These are phyloP conservation scores for Mustela nigripes DNA, from an alignment of 2,113 vertebrate genomes.

Conservation along the genomic window DNA sequence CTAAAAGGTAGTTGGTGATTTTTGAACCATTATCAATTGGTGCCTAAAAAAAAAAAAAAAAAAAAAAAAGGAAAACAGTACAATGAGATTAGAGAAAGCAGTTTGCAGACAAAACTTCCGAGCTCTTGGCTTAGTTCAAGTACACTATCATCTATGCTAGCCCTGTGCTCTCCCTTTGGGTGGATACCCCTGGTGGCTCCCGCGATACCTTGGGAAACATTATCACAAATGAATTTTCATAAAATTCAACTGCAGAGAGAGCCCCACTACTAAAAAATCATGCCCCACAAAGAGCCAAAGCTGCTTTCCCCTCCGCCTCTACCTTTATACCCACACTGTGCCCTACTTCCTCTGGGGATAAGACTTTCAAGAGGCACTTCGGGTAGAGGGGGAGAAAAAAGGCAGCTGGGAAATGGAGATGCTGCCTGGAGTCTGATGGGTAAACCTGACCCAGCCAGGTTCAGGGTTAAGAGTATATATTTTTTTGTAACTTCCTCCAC, in stretches of 20 bases:
- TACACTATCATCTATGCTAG: not conserved
- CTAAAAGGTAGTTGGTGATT: conserved; percentile 98
- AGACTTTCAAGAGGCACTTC: not conserved
- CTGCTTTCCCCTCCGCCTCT: not conserved
- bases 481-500: not conserved
- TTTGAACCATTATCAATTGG: conserved; percentile 98
- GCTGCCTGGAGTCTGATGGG: not conserved
- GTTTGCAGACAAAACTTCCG: conserved; percentile 11
- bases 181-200: not conserved
- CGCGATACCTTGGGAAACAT: not conserved
- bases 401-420: not conserved
- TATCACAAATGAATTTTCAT: not conserved
- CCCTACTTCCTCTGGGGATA: not conserved
- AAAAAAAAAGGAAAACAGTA: conserved; percentile 58
- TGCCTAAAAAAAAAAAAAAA: conserved; percentile 87
- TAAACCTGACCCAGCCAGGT: not conserved
- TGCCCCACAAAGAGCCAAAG: not conserved
- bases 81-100: conserved; percentile 70
- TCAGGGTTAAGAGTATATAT: not conserved
- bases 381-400: not conserved
- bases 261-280: not conserved
- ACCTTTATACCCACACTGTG: not conserved
- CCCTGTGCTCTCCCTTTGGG: not conserved
- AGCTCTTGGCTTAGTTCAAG: not conserved
- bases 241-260: not conserved